A percentile compares a stretch with the other conserved stretches of the same genome.
These are phyloP conservation scores for Lates calcarifer DNA, from an alignment of 2,113 vertebrate genomes.

Conservation along the genomic window DNA sequence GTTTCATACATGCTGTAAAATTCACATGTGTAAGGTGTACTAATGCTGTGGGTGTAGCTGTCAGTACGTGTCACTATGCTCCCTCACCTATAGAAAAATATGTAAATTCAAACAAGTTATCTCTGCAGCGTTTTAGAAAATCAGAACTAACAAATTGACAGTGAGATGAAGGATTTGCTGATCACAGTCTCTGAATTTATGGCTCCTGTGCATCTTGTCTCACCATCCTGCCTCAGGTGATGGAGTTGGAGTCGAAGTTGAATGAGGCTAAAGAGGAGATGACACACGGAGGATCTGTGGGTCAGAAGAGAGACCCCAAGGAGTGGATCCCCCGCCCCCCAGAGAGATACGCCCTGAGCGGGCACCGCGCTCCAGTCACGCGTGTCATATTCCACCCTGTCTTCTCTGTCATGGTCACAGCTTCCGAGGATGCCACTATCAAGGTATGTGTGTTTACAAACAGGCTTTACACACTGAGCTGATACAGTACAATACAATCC, in stretches of 20 bases:
- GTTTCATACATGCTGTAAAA: background rate
- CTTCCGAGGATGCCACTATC: conserved; percentile 99
- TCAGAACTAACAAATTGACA: background rate
- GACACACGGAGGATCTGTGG: conserved; percentile 94
- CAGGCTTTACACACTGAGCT: background rate
- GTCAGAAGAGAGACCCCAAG: conserved; percentile 98
- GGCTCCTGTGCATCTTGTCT: background rate
- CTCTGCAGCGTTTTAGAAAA: background rate
- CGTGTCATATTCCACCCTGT: conserved; percentile 99
- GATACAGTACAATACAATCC: background rate
- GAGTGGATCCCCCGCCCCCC: conserved; percentile 99
- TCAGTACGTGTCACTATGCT: background rate
- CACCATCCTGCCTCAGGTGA: conserved; percentile 85
- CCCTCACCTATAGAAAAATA: background rate
- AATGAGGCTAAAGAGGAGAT: conserved; percentile 99
- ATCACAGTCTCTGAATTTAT: background rate
- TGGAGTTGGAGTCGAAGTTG: conserved; percentile 99
- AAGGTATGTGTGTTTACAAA: conserved; percentile 86
- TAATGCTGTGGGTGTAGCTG: background rate
- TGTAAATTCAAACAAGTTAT: background rate
- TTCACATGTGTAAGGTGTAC: background rate
- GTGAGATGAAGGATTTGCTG: background rate
- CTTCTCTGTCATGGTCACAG: conserved; percentile 99
- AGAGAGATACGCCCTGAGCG: conserved; percentile 96
- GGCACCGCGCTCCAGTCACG: conserved; percentile 97